Evolutionary conservation across 37 sponge, comb jelly and placozoan genomes (phyloP), one percentile per base, ranked within the genome.

Genomic region (Halichondria panicea): DNA sequence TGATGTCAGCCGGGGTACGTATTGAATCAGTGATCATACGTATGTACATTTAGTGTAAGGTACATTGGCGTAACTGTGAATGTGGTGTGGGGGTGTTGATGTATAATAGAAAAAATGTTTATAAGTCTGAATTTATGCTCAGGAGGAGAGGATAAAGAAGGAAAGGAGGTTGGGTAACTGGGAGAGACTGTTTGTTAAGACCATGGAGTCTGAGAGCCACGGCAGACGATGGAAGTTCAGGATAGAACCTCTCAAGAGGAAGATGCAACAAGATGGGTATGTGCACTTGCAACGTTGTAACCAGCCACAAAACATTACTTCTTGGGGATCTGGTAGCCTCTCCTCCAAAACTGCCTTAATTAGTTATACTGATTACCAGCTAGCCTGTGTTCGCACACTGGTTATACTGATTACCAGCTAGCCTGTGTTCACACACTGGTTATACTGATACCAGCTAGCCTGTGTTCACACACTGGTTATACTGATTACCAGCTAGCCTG

Each of bases 211-310:
- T 21, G 84, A 84, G 37, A 79, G 81, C 43, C 88, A 84, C 48
- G 91, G 94, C 22, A 42, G 91, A 18, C 37, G 94, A 39, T 93
- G 94, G 94, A 93, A 93, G 50, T 93, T 93, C 77, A 68, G 75
- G 19, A 93, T 93, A 28, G 86, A 89, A 48, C 75, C 83, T 15
- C 84, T 93, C 59, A 89, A 86, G 65, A 70, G 48, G 38, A 92
- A 84, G 40, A 11, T 84, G 31, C 61, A 63, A 22, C 3, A 40
- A 15, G 35, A 81, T 28, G 87, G 91, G 91, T 91, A 31, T 36
- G 65, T 58, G 7, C 24, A n/a, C 12, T n/a, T 11, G 52, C 15
- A 48, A 48, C 11, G 52, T 11, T 18, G 52, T 48, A 48, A 48
- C 50, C 50, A 48, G 13, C 50, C 50, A 48, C 13, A 13, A 48